Evolutionary conservation across 2,888 invertebrate genomes (phyloP).

Genomic region (Brachypalpus laphriformis): DNA sequence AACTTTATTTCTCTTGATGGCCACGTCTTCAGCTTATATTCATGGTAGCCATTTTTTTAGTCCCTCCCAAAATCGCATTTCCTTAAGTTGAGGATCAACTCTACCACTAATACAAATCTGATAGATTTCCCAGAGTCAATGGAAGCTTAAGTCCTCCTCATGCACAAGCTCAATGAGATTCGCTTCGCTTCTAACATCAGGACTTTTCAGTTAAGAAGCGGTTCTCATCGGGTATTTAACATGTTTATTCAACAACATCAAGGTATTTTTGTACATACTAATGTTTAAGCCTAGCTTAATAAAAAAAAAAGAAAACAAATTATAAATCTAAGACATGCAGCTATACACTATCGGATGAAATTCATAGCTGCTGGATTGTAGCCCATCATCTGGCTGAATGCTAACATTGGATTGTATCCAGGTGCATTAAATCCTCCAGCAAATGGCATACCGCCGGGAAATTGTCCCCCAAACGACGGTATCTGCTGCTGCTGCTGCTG

Average conservation of each 20-base stretch:
- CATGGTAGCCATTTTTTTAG: too few relatives aligned
- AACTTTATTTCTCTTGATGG: too few relatives aligned
- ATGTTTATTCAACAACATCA: not conserved
- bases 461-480: constrained; percentile 4
- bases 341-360: constrained; percentile 37
- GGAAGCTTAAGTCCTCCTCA: too few relatives aligned
- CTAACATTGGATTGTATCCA: constrained; percentile 64
- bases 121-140: too few relatives aligned
- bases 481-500: not conserved
- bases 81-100: not conserved
- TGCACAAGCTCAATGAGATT: not conserved
- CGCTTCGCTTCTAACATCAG: not conserved
- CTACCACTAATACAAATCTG: too few relatives aligned
- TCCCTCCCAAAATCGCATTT: too few relatives aligned
- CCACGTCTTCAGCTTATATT: too few relatives aligned
- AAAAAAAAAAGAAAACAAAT: not conserved
- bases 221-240: not conserved
- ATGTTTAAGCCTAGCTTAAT: not conserved
- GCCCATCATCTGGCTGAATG: constrained; percentile 62
- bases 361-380: constrained; percentile 47
- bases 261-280: not conserved
- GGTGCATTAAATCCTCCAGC: constrained; percentile 34
- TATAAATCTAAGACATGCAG: not conserved
- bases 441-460: constrained; percentile 16
- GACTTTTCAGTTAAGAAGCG: not conserved